Base-by-base conservation (phyloP, 2,797 vertebrate genomes). In the Pteropus rufus region DNA sequence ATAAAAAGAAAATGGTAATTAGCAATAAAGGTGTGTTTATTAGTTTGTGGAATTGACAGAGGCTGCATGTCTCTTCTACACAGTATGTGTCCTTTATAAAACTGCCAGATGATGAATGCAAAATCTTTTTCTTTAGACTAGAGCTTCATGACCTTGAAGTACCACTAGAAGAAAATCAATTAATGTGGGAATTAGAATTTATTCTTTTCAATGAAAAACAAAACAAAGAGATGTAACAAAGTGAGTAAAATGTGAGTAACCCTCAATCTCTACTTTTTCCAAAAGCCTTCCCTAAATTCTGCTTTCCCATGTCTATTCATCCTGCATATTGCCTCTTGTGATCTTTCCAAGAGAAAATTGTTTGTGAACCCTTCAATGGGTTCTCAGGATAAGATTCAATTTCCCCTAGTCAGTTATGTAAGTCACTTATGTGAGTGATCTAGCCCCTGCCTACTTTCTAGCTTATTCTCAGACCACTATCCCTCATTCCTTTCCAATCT, bases 11-110 rank as follows among this genome's bases (percentile, higher is more conserved):
- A 97, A 94, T 95, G 79, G 54, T 96, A 97, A 97, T 98, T 97
- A 96, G 96, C 96, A 97, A 94, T 97, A 96, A 98, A 98, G 96
- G 95, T 98, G 95, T 95, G 96, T 97, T 97, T 97, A 95, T 97
- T 93, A 82, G 91, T 93, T 97, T 97, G 82, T 93, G 83, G 87
- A 96, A 92, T 73, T 96, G 95, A 97, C 94, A 95, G 94, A 97
- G 69, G 83, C 77, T 97, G 36, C 95, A 91, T 87, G 89, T 95
- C 79, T 97, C 91, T 91, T 95, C 60, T 93, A 34, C 95, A 95
- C 82, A 94, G 89, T 86, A 80, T 89, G 86, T 80, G 64, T 97
- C 73, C 73, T 96, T 97, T 94, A 92, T 64, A 97, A 96, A 97
- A 95, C 36, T 97, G 76, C 46, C 94, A 97, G 89, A 95, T n/a